Conservation (phyloP, 2,113 vertebrate species). For the Burhinus oedicnemus region DNA sequence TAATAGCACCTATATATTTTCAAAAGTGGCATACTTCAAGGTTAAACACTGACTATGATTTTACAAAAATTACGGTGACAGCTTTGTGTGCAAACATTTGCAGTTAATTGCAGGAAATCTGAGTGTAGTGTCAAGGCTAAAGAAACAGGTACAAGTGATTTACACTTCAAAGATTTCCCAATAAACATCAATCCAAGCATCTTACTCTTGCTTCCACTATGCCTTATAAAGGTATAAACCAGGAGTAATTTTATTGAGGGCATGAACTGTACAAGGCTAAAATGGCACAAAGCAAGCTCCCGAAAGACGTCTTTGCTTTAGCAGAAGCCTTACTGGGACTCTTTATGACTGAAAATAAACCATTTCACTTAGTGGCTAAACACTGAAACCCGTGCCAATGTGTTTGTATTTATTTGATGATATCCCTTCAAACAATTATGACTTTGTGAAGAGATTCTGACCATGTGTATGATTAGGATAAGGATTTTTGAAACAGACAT, state of each 20-base stretch:
- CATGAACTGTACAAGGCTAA: background rate
- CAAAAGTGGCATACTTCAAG: slow-evolving; percentile 9
- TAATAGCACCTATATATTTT: background rate
- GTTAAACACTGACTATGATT: background rate
- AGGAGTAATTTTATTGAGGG: background rate
- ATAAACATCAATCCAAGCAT: background rate
- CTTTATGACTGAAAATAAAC: background rate
- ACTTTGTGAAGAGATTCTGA: background rate
- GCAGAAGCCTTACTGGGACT: background rate
- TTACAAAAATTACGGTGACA: background rate
- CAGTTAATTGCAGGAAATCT: slow-evolving; percentile 12
- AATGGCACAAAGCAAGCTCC: background rate
- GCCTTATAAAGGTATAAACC: background rate
- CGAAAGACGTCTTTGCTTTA: background rate
- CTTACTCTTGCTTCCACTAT: background rate
- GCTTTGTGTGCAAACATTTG: background rate
- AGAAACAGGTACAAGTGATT: background rate
- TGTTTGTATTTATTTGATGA: background rate
- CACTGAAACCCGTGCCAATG: background rate
- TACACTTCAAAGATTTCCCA: slow-evolving; percentile 13
- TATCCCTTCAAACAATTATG: background rate
- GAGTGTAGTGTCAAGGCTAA: background rate
- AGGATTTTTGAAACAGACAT: background rate
- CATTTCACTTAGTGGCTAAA: background rate
- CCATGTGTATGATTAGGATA: accelerated